A percentile compares a stretch with the other conserved stretches of the same genome.
These are phyloP conservation scores for Caenorhabditis sp. DNA, from an alignment of 2,888 invertebrate species.

Conservation along the genomic window DNA sequence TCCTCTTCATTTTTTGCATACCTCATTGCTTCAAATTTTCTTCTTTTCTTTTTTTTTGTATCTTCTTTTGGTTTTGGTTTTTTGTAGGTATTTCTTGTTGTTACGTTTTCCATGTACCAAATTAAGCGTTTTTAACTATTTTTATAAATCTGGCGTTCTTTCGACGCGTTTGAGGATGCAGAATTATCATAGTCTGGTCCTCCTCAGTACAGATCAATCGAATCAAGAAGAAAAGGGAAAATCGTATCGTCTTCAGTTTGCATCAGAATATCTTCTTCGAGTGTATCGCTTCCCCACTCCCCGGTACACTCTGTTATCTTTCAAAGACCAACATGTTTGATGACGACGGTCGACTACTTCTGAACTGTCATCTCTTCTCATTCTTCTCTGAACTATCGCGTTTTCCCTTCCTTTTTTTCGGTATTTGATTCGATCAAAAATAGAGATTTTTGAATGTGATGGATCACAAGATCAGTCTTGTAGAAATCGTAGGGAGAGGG, in stretches of 20 bases:
- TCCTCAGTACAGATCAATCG: conserved; percentile 14
- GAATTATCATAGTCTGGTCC: background rate
- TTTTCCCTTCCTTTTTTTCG: background rate
- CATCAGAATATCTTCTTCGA: conserved; percentile 17
- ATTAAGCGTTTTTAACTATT: background rate
- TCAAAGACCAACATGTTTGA: conserved; percentile 55
- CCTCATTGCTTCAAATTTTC: conserved; percentile 1
- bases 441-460: background rate
- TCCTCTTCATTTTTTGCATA: background rate
- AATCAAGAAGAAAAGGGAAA: background rate
- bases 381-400: conserved; percentile 53
- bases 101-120: conserved; percentile 12
- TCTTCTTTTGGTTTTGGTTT: background rate
- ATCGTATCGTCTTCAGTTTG: background rate
- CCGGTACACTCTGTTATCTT: conserved; percentile 51
- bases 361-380: conserved; percentile 42
- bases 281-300: no score
- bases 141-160: no score
- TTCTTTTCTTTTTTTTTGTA: background rate
- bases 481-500: background rate
- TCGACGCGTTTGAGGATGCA: no score
- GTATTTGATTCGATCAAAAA: conserved; percentile 16
- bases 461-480: conserved; percentile 24
- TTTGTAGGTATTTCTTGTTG: conserved; percentile 34
- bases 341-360: conserved; percentile 47